Evolutionary conservation across 23 tunicate genomes (phyloP).

Genomic region (Ascidia mentula): DNA sequence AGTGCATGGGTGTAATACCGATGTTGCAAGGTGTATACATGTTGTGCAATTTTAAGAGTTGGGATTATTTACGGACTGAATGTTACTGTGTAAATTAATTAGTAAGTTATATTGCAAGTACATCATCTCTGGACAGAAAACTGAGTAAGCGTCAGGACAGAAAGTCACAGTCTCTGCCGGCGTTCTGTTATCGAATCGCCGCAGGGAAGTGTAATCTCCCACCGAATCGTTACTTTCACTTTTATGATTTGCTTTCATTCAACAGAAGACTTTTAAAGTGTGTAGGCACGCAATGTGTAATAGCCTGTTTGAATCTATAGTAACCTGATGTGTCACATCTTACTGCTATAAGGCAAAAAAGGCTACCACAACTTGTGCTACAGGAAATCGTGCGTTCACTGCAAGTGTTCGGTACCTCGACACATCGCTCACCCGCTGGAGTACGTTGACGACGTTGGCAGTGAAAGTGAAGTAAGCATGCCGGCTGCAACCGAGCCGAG

Average conservation of each 20-base stretch:
- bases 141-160: background rate
- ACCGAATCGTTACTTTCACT: background rate
- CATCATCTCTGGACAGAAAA: no score
- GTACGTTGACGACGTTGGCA: slow-evolving; percentile 2
- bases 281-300: background rate
- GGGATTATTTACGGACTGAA: no score
- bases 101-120: no score
- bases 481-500: slow-evolving; percentile 14
- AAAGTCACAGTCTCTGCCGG: background rate
- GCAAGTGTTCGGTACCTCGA: slow-evolving; percentile 68
- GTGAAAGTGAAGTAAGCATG: slow-evolving; percentile 10
- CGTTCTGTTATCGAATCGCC: background rate
- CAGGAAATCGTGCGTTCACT: slow-evolving; percentile 83
- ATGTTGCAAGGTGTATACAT: no score
- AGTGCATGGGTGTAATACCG: no score
- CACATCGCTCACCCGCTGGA: slow-evolving; percentile 46
- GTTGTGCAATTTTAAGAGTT: no score
- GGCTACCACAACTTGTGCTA: background rate
- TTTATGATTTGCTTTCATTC: background rate
- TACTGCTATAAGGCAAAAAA: no score
- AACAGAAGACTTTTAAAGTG: background rate
- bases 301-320: no score
- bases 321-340: no score
- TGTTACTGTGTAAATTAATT: no score
- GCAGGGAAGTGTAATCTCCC: background rate